Base-by-base conservation (phyloP, 2,797 vertebrate genomes). In the Cossypha heuglini region DNA sequence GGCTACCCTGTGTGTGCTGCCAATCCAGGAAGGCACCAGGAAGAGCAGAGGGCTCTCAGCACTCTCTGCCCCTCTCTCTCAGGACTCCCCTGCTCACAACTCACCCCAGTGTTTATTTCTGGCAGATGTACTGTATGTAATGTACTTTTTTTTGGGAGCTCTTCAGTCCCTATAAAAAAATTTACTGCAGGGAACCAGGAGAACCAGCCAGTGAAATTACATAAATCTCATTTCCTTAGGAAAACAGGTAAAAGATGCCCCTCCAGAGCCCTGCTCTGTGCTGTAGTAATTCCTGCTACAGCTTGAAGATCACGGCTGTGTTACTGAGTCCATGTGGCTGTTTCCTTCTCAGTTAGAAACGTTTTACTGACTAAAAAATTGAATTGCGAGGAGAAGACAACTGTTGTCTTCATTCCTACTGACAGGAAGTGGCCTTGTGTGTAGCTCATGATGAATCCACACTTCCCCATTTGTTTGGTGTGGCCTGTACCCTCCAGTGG, bases 11-110 rank as follows among this genome's bases (percentile, higher is more conserved):
- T 0, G 3, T 4, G 18, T 5, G 29, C 51, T 38, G 33, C 46
- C 31, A 5, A 5, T n/a, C 26, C 5, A 0, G 5, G 22, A 73
- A 31, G 21, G 37, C 19, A 21, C 10, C 42, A 33, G 49, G 40
- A 40, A 33, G n/a, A 45, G 33, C 1, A 18, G 31, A 74, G 37
- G 4, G 10, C 4, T 8, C 42, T 16, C 31, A 20, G 35, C 0
- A 0, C 21, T 21, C 29, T 21, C 8, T 8, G 18, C 10, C 19
- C 22, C 38, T 37, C 40, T 28, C 21, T 25, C 55, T 72, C 22
- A 52, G 49, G 29, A 28, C 16, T 31, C 8, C 20, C 15, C 43
- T 37, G 9, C 9, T 24, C 0, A 0, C 29, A 40, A 7, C 24
- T 48, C 3, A 1, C 17, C 16, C 31, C 28, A 52, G 29, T 9